phyloP scores from a whole-genome alignment of 2,888 invertebrate species.

The Agrotis ipsilon region DNA sequence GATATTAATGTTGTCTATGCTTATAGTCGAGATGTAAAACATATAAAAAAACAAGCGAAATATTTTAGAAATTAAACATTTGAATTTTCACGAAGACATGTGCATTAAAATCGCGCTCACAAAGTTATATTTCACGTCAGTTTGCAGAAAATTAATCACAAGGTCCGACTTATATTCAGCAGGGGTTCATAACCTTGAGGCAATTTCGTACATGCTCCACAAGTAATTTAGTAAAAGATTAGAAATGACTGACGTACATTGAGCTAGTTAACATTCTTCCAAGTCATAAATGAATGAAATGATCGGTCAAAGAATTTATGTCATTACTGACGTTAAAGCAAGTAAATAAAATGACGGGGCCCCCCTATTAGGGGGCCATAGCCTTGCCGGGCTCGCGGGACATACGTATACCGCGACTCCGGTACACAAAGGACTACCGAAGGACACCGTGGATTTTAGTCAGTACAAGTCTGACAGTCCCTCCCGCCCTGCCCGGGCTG shows the following conservation, averaged over 20 bases:
- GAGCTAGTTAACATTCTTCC: conserved; percentile 42
- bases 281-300: conserved; percentile 19
- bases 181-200: conserved; percentile 34
- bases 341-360: conserved; percentile 4
- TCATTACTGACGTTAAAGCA: conserved; percentile 7
- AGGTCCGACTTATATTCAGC: conserved; percentile 23
- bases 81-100: conserved; percentile 22
- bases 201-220: conserved; percentile 21
- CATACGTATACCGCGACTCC: too few relatives aligned
- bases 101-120: conserved; percentile 13
- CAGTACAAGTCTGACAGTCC: too few relatives aligned
- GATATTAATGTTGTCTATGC: background rate
- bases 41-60: background rate
- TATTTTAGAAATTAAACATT: background rate
- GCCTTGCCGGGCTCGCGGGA: too few relatives aligned
- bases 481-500: too few relatives aligned
- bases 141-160: conserved; percentile 18
- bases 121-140: conserved; percentile 4
- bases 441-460: too few relatives aligned
- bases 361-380: too few relatives aligned
- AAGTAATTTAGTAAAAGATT: conserved; percentile 24
- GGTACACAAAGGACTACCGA: too few relatives aligned
- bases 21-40: background rate
- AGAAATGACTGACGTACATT: conserved; percentile 19
- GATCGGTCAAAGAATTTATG: conserved; percentile 21